Evolutionary conservation across 2,888 invertebrate genomes (phyloP), one percentile per base, ranked within the genome.

Genomic region (Pristionchus fissidentatus): DNA sequence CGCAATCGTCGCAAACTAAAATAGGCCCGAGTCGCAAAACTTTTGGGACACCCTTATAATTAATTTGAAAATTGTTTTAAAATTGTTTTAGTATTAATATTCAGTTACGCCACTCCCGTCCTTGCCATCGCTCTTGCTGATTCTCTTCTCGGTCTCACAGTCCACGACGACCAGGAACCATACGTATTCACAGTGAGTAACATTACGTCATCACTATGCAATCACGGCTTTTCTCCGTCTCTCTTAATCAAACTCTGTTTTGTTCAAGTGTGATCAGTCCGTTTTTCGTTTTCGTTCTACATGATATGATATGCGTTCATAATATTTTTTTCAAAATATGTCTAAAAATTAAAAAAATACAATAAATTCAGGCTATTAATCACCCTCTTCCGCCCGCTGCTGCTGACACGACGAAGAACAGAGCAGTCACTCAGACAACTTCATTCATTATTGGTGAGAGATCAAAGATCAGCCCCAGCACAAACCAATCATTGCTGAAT

Each of bases 121-220:
- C 83, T 90, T 10, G 88, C 88, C 1, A 79, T 90, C 73, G 85
- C 84, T 19, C 84, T 90, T 46, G 86, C 86, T 0, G 90, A 90
- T 80, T 87, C 89, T 0, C 81, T 88, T 0, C 60, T 60, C 7
- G 62, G 60, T 0, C 2, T 32, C 10, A 46, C 29, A 29, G 19
- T 32, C 15, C 41, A 60, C 46, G 38, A 46, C 29, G 62, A 60
- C 13, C 32, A 4, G 1, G 62, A 81, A 29, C 70, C 70, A 10
- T 60, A 41, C 46, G 80, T 62, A 38, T 81, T 81, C 57, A 79
- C 52, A 22, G 79, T 79, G 19, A 46, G 80, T 29, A n/a, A n/a
- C n/a, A n/a, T n/a, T n/a, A n/a, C n/a, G n/a, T n/a, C n/a, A n/a
- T n/a, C n/a, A n/a, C n/a, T n/a, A n/a, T n/a, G n/a, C n/a, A n/a